Evolutionary conservation across 2,888 invertebrate species (phyloP).

Genomic region (Polyommatus icarus): DNA sequence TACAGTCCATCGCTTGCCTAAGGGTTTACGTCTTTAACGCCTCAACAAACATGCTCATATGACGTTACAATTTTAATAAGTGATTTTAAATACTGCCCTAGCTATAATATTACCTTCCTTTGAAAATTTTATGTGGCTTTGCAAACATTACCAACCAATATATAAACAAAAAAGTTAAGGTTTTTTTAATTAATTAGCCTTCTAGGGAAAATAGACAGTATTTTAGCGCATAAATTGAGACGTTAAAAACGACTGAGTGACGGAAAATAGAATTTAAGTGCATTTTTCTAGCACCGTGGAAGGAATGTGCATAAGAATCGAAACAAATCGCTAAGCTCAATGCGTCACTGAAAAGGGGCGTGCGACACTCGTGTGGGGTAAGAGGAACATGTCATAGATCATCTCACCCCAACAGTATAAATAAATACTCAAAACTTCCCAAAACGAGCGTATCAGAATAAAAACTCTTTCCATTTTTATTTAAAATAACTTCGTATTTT

Average conservation of each 20-base stretch:
- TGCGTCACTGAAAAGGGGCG: conserved; percentile 24
- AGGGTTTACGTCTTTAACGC: conserved; percentile 28
- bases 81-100: no score
- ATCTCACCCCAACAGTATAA: conserved; percentile 66
- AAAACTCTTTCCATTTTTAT: conserved; percentile 55
- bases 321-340: conserved; percentile 39
- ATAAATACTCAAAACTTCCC: conserved; percentile 78
- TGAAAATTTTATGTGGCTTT: not conserved
- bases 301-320: conserved; percentile 81
- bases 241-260: not conserved
- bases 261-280: conserved; percentile 23
- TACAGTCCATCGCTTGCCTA: conserved; percentile 51
- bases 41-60: not conserved
- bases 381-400: conserved; percentile 48
- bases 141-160: not conserved
- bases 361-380: conserved; percentile 14
- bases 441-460: conserved; percentile 78
- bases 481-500: conserved; percentile 72
- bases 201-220: not conserved
- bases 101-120: no score
- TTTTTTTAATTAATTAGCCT: not conserved
- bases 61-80: not conserved
- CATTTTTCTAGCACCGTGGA: conserved; percentile 80
- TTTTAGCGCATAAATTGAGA: not conserved
- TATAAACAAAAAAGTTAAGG: not conserved